These are phyloP conservation scores for Tortricodes alternella DNA, from an alignment of 2,888 invertebrate species.

Conservation along the genomic window DNA sequence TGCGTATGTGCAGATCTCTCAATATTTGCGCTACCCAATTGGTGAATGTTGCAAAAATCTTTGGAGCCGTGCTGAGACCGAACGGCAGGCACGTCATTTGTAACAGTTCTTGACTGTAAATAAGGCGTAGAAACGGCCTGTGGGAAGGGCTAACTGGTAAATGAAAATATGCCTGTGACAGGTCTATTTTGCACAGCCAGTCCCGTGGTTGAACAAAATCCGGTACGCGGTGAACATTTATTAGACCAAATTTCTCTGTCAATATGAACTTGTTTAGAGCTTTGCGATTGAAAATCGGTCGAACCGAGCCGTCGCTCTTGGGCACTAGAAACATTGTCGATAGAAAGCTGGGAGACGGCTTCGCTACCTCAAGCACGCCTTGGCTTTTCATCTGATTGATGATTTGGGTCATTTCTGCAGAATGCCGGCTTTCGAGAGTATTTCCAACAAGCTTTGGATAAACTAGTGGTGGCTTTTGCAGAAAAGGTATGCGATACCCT, in stretches of 20 bases:
- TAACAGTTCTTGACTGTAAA: slow-evolving; percentile 25
- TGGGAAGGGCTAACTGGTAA: slow-evolving; percentile 21
- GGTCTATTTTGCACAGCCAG: slow-evolving; percentile 29
- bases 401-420: slow-evolving; percentile 4
- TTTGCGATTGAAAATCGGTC: slow-evolving; percentile 26
- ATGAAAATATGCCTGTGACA: slow-evolving; percentile 34
- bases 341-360: slow-evolving; percentile 20
- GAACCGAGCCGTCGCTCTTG: slow-evolving; percentile 10
- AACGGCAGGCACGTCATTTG: slow-evolving; percentile 37
- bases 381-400: slow-evolving; percentile 27
- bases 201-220: slow-evolving; percentile 28
- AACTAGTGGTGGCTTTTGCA: not conserved
- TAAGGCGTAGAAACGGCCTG: slow-evolving; percentile 31
- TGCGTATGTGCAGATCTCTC: slow-evolving; percentile 23
- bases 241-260: slow-evolving; percentile 26
- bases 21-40: slow-evolving; percentile 35
- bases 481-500: not conserved
- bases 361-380: slow-evolving; percentile 12
- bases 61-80: slow-evolving; percentile 34
- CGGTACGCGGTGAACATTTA: slow-evolving; percentile 29
- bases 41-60: slow-evolving; percentile 31
- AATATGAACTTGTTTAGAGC: slow-evolving; percentile 21
- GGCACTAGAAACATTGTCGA: slow-evolving; percentile 19
- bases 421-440: not conserved
- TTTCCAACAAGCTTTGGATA: not conserved